Evolutionary conservation across 2,888 invertebrate species (phyloP), one percentile per base, ranked within the genome.

Genomic region (Leucozona laternaria): DNA sequence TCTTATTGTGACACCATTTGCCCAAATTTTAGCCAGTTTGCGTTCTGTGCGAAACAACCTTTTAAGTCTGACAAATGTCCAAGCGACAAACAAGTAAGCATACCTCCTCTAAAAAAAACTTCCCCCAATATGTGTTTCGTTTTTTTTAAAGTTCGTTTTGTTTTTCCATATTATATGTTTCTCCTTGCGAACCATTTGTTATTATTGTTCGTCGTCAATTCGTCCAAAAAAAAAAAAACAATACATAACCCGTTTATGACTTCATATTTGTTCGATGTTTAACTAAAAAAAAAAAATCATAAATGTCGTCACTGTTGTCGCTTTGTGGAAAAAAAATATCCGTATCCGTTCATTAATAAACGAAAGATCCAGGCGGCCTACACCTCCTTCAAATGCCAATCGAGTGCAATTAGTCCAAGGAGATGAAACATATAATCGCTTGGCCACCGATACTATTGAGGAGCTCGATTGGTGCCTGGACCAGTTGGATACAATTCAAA

Each of bases 401-500:
- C 91, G 91, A 62, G 95, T 95, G 89, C 91, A 90, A 89, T 88
- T 92, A 87, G 91, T 90, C 53, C 92, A 92, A 82, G 93, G 93
- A 85, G 98, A 98, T 94, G 98, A 98, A 93, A 95, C 96, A 91
- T 98, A 97, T 93, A 96, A 97, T 94, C 98, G 98, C 93, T 94
- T 98, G 93, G 98, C 98, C 80, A 94, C 97, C 93, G 98, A 99
- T 93, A 99, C 99, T 58, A 96, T 99, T 94, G 99, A 99, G 93
- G 99, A 99, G 94, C 94, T 99, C 93, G 99, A 99, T 94, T 99
- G 99, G 99, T 99, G 99, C 93, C 94, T 99, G 94, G 99, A 99
- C 94, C 99, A 99, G 94, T 94, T 99, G 93, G 99, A 99, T 94
- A 99, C 98, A 89, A 99, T 99, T 93, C 99, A 99, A 94, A 99